Conservation (phyloP, 1,140 invertebrate genomes). For the Caerostris extrusa region DNA sequence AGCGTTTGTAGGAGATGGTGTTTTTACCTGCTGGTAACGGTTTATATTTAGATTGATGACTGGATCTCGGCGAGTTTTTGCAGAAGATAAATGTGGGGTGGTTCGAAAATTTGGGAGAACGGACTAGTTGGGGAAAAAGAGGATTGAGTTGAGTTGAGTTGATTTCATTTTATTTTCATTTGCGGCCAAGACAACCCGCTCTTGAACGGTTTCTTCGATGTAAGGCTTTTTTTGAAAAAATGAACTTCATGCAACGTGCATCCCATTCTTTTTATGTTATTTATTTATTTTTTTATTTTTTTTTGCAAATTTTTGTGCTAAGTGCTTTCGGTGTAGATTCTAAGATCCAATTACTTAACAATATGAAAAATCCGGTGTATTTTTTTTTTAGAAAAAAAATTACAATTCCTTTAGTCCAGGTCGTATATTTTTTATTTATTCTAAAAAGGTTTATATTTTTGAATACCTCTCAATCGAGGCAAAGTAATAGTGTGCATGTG, state of each 20-base stretch:
- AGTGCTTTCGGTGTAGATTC: not conserved
- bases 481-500: no score
- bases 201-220: not conserved
- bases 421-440: not conserved
- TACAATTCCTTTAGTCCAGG: not conserved
- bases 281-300: no score
- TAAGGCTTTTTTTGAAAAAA: not conserved
- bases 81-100: not conserved
- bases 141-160: not conserved
- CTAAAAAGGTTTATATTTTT: no score
- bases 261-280: no score
- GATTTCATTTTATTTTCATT: not conserved
- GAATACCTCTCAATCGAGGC: no score
- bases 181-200: not conserved
- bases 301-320: not conserved
- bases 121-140: not conserved
- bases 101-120: not conserved
- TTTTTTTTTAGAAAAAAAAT: not conserved
- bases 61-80: not conserved
- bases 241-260: not conserved
- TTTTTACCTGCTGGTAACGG: not conserved
- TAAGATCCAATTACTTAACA: not conserved
- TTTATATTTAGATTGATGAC: not conserved
- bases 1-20: not conserved
- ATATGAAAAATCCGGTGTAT: no score